Conservation (phyloP, 2,113 vertebrate species). For the Conger conger region DNA sequence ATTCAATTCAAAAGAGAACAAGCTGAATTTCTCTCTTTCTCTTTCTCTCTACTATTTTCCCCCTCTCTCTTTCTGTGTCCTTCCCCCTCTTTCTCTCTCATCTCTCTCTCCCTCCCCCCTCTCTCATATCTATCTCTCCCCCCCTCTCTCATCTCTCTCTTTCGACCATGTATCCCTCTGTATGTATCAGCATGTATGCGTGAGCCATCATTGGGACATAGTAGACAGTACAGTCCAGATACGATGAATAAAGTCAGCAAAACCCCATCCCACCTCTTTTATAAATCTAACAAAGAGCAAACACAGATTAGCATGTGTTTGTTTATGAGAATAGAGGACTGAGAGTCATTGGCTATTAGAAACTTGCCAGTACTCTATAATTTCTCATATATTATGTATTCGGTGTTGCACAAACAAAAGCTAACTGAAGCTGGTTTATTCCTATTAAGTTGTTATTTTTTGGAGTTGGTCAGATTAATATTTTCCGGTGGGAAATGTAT, state of each 20-base stretch:
- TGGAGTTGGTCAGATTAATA: neutral
- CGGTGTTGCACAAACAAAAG: neutral
- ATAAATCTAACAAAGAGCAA: no score
- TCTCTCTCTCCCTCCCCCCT: no score
- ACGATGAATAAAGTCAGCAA: neutral
- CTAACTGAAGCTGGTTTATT: neutral
- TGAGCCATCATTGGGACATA: neutral
- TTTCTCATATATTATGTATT: neutral
- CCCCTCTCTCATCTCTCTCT: no score
- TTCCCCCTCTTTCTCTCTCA: no score
- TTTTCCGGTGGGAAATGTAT: neutral
- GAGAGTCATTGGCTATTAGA: neutral
- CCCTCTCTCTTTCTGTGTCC: no score
- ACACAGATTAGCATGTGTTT: no score
- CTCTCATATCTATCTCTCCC: no score
- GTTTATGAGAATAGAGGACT: no score
- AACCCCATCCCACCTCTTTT: neutral
- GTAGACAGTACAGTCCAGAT: neutral
- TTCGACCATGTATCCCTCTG: no score
- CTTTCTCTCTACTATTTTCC: neutral
- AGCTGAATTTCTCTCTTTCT: neutral
- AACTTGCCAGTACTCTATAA: neutral
- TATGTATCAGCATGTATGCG: neutral
- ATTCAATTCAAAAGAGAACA: slow-evolving; percentile 20
- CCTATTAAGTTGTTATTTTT: neutral